Base-by-base conservation (phyloP, 2,113 vertebrate genomes). In the Cacatua alba region DNA sequence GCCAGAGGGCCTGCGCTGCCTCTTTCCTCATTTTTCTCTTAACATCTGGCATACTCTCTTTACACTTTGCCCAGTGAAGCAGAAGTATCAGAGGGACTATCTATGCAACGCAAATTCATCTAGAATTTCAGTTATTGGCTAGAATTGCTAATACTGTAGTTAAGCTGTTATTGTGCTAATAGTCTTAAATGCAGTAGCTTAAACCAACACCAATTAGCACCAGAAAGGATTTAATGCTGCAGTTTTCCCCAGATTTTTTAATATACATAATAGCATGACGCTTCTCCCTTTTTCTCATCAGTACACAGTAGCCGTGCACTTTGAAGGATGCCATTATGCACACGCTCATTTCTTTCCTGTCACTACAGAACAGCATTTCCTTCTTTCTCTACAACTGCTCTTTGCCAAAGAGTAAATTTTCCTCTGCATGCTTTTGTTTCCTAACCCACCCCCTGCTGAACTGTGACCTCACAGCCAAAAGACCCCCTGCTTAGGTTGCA, bases 401-500 rank as follows among this genome's bases (percentile, higher is more conserved):
- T 64, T 82, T 63, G 49, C 33, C 55, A 39, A 64, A 70, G 82
- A 67, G 53, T 16, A 57, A 5, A 60, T 88, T 81, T 74, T 92
- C 64, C 55, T 28, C 75, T 3, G 5, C 5, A 2, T 8, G 68
- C 79, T 70, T 95, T 86, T 93, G 82, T 93, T 60, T 68, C 74
- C 93, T 18, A 12, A 31, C 37, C 33, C 74, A 41, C 18, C 7
- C 72, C 35, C 33, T 8, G 21, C 68, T 82, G 82, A 79, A 91
- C 91, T 86, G 7, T 64, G 55, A 90, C 80, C 82, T 79, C 0
- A 0, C 33, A 84, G 80, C 39, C 48, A 17, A 81, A 86, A 84
- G 86, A 78, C 72, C 29, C 35, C 82, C 86, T 65, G 70, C 94
- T 92, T 68, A 70, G 48, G 76, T 0, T 83, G 76, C 88, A 88